A percentile compares a stretch with the other conserved stretches of the same genome.
phyloP scores from a whole-genome alignment of 2,888 invertebrate species.

The Steromphala cineraria region DNA sequence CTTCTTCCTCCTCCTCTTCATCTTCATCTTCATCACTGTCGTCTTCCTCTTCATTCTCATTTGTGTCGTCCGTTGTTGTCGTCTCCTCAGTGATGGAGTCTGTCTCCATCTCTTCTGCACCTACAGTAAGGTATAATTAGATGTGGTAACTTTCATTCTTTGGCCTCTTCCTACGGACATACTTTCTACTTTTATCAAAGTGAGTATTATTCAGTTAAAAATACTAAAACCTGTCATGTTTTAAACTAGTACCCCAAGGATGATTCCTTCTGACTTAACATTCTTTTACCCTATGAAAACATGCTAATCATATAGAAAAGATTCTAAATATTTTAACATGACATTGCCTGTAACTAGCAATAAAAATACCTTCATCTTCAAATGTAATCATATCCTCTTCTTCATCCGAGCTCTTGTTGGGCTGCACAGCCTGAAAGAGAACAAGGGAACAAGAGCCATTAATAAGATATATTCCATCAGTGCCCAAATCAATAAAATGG shows the following conservation, averaged over 20 bases:
- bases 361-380: conserved; percentile 40
- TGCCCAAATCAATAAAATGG: neutral
- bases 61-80: conserved; percentile 24
- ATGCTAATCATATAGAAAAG: neutral
- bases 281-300: too few relatives aligned
- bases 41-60: conserved; percentile 32
- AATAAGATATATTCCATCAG: neutral
- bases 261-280: too few relatives aligned
- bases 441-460: neutral
- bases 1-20: conserved; percentile 28
- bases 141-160: too few relatives aligned
- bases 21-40: conserved; percentile 29
- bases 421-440: conserved; percentile 23
- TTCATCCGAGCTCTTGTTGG: conserved; percentile 25
- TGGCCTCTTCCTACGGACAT: too few relatives aligned
- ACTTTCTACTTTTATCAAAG: too few relatives aligned
- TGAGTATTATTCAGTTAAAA: too few relatives aligned
- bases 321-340: neutral
- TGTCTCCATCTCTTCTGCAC: conserved; percentile 25
- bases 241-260: too few relatives aligned
- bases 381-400: conserved; percentile 31
- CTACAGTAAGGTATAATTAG: neutral
- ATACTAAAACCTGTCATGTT: too few relatives aligned
- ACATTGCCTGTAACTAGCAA: conserved; percentile 24
- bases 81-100: conserved; percentile 29